Percentiles rank a stretch among this genome's conserved stretches.
phyloP scores from a whole-genome alignment of 2,113 vertebrate species.

The Aix galericulata region DNA sequence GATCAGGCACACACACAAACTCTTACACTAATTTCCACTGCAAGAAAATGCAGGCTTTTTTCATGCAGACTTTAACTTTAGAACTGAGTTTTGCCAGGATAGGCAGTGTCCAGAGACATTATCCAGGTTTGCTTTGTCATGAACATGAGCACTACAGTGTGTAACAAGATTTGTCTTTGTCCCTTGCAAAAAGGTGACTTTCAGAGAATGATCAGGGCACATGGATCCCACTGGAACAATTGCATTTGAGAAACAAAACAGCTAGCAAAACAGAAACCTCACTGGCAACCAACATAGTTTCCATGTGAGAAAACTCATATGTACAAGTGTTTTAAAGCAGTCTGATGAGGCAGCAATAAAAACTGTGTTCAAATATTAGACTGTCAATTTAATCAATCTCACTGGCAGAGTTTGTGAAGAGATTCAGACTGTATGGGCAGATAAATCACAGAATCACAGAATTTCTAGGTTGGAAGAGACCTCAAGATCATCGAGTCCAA shows the following conservation, averaged over 20 bases:
- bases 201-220: background rate
- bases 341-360: background rate
- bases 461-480: too few relatives aligned
- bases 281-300: background rate
- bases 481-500: too few relatives aligned
- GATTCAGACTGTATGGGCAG: background rate
- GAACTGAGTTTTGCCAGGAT: background rate
- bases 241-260: background rate
- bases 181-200: background rate
- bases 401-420: background rate
- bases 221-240: background rate
- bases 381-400: background rate
- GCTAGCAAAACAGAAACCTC: constrained; percentile 13
- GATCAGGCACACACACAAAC: background rate
- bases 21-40: background rate
- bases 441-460: background rate
- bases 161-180: background rate
- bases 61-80: background rate
- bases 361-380: background rate
- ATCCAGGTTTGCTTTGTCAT: background rate
- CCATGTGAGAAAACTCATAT: background rate
- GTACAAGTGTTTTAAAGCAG: background rate
- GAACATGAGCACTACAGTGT: rapidly evolving
- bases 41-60: background rate
- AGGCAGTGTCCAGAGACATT: background rate